Evolutionary conservation across 2,113 vertebrate species (phyloP).

Genomic region (Lagopus leucura): DNA sequence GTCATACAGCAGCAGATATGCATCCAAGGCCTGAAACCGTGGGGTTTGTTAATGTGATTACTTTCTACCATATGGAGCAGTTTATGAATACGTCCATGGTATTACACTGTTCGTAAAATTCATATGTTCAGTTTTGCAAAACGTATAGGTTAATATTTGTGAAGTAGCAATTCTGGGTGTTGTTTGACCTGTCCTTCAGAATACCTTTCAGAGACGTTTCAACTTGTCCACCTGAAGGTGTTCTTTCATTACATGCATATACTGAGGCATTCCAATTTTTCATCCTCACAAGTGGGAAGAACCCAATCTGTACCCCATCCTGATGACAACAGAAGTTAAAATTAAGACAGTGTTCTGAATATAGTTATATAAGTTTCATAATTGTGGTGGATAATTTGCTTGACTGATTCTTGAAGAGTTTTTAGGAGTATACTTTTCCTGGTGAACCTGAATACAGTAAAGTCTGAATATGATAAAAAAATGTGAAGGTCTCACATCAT

Average conservation of each 20-base stretch:
- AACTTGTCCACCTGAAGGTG: background rate
- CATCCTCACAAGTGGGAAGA: background rate
- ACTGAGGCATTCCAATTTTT: background rate
- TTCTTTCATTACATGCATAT: fast-evolving
- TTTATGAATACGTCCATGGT: background rate
- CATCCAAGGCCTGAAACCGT: background rate
- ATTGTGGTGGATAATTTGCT: background rate
- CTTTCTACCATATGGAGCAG: background rate
- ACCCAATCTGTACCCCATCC: background rate
- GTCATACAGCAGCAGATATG: background rate
- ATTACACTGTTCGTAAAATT: background rate
- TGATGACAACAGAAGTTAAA: background rate
- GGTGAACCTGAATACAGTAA: background rate
- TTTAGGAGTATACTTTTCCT: background rate
- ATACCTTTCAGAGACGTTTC: background rate
- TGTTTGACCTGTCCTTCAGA: background rate
- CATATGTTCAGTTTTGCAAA: background rate
- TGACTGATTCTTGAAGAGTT: background rate
- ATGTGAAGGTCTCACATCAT: background rate
- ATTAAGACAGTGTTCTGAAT: background rate
- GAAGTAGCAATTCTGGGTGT: background rate
- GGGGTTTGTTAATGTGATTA: background rate
- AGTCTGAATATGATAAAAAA: background rate
- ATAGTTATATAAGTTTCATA: background rate
- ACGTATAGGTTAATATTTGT: background rate